Percentiles rank a stretch among this genome's conserved stretches.
These are phyloP conservation scores for Troglohyphantes excavatus DNA, from an alignment of 2,888 invertebrate genomes.

Conservation along the genomic window DNA sequence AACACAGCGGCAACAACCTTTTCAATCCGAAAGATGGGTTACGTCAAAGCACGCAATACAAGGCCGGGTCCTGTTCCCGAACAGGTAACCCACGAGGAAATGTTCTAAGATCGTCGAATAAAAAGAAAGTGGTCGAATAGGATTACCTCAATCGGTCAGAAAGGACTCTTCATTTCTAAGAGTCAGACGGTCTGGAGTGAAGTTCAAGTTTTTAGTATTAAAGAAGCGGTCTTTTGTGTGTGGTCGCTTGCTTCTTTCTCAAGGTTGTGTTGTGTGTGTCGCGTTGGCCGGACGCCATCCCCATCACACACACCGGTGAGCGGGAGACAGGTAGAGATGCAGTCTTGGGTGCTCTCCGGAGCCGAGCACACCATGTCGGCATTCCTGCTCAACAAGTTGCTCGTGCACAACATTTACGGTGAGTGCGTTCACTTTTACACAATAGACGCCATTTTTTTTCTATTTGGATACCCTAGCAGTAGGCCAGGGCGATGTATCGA, in stretches of 20 bases:
- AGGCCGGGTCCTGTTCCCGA: neutral
- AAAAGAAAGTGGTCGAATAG: neutral
- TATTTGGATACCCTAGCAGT: too few relatives aligned
- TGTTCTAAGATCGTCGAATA: neutral
- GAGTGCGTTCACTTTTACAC: too few relatives aligned
- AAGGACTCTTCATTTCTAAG: too few relatives aligned
- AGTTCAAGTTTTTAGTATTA: neutral
- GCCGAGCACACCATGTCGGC: conserved; percentile 71
- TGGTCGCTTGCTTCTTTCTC: neutral
- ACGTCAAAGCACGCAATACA: neutral
- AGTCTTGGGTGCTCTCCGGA: conserved; percentile 59
- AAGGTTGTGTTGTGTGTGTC: neutral
- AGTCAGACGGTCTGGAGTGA: neutral
- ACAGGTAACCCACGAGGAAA: neutral
- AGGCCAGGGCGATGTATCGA: too few relatives aligned
- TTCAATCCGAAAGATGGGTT: neutral
- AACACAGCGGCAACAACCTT: neutral
- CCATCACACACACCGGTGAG: neutral
- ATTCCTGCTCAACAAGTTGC: conserved; percentile 64
- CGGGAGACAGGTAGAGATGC: conserved; percentile 19
- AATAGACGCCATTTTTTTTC: too few relatives aligned
- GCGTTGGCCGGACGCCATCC: neutral
- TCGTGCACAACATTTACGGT: conserved; percentile 65
- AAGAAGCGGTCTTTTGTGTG: neutral
- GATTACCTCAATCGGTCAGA: neutral